Conservation (phyloP, 1,140 invertebrate species). For the Polyergus mexicanus region DNA sequence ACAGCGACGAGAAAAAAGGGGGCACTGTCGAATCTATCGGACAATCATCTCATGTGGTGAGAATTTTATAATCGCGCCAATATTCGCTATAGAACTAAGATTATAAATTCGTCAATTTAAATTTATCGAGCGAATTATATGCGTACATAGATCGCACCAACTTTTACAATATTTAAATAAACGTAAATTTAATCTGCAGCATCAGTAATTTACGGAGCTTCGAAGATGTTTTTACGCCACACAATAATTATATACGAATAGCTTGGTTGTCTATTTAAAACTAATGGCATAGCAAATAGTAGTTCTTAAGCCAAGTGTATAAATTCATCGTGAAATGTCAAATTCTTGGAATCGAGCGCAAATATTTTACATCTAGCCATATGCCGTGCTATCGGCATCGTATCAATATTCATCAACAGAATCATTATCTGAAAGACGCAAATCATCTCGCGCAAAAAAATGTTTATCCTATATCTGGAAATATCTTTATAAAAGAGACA, state of each 20-base stretch:
- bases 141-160: slow-evolving; percentile 28
- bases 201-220: neutral
- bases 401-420: neutral
- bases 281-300: neutral
- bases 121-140: slow-evolving; percentile 51
- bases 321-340: neutral
- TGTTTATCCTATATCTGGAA: too few species aligned
- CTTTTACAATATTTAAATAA: slow-evolving; percentile 26
- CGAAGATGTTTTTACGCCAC: neutral
- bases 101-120: slow-evolving; percentile 62
- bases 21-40: neutral
- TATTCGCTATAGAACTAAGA: slow-evolving; percentile 16
- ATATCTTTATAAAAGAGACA: too few species aligned
- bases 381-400: neutral
- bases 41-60: slow-evolving; percentile 24
- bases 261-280: neutral
- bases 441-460: neutral
- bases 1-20: neutral
- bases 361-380: neutral
- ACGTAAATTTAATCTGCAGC: neutral
- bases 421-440: slow-evolving; percentile 2
- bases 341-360: neutral
- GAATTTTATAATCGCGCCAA: slow-evolving; percentile 49
- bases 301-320: neutral
- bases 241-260: neutral